Base-by-base conservation (phyloP, 2,113 vertebrate species). In the Oxyura jamaicensis region DNA sequence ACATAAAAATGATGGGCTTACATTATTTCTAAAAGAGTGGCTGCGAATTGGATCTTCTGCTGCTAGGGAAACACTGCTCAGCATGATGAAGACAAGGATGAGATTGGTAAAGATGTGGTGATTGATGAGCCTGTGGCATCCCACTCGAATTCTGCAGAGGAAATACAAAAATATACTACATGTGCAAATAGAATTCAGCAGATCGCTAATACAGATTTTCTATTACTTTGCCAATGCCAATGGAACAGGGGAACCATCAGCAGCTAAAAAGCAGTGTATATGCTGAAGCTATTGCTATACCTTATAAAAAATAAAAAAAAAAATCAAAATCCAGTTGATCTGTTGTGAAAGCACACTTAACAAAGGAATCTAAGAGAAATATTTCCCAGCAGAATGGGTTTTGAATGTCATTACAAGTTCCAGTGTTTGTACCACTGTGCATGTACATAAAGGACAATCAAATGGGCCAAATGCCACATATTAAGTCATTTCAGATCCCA, bases 31-130 rank as follows among this genome's bases (percentile, higher is more conserved):
- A 95, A 99, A 98, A 33, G 99, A 99, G 93, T 98, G 98, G 97
- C 98, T 99, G 86, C 99, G 98, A 97, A 99, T 99, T 21, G 99
- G 99, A 97, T 99, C 99, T 97, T 99, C 99, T 1, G 99, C 99
- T 17, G 99, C 99, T 5, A 99, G 98, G 18, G 99, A 99, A 22
- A 98, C 99, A 3, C 99, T 99, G 98, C 99, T 99, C 94, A 99
- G 98, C 99, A 99, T 99, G 98, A 99, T 99, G 98, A 99, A 99
- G 82, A 99, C 98, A 28, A 99, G 98, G 98, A 99, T 99, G 96
- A 99, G 98, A 98, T 99, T 99, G 97, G 99, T 99, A 97, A 99
- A 99, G 93, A 99, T 98, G 96, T 99, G 99, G 85, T 99, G 99
- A 98, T 99, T 99, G 97, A 99, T 99, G 85, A 99, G 98, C 83